Base-by-base conservation (phyloP, 1,140 invertebrate genomes). In the Trichonephila inaurata region DNA sequence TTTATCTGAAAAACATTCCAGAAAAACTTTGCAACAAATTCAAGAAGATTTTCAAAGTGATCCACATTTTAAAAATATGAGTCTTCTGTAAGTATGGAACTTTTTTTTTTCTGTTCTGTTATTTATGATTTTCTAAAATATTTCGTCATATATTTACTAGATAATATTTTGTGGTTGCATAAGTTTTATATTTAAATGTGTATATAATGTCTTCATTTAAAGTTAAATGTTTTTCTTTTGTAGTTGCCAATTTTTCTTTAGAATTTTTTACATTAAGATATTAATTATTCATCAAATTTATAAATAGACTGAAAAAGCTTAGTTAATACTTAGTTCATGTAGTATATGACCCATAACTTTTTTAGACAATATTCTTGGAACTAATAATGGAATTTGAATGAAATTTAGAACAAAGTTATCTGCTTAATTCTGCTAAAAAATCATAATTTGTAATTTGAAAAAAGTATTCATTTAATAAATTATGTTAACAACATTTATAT, bases 21-120 rank as follows among this genome's bases (percentile, higher is more conserved):
- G 69, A 24, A 61, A 89, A 77, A 89, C 51, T n/a, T 10, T 89
- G 14, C 69, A 51, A 51, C 28, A 89, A 16, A 69, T 89, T 44
- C 88, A 89, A 77, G 64, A 89, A 33, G 64, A 89, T 24, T 77
- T 89, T 33, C 33, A 60, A 18, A 58, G 16, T 44, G 88, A 89
- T 60, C 64, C 88, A 16, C 33, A 77, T 6, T 77, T 89, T 28
- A 44, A 60, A 5, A 24, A n/a, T 10, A 89, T 89, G n/a, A 77
- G 40, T 28, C 88, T 89, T 77, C 24, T 89, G 88, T 89, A 18
- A 89, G 88, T 89, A 40, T 40, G 8, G 51, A 51, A 51, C 7
- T 7, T 86, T 51, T 28, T n/a, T 24, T 86, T 16, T 86, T 58
- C 2, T 3, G 60, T 58, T 40, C 33, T 40, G 2, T 40, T 40